Conservation (phyloP, 2,797 vertebrate genomes). For the Mionectes olivaceus region DNA sequence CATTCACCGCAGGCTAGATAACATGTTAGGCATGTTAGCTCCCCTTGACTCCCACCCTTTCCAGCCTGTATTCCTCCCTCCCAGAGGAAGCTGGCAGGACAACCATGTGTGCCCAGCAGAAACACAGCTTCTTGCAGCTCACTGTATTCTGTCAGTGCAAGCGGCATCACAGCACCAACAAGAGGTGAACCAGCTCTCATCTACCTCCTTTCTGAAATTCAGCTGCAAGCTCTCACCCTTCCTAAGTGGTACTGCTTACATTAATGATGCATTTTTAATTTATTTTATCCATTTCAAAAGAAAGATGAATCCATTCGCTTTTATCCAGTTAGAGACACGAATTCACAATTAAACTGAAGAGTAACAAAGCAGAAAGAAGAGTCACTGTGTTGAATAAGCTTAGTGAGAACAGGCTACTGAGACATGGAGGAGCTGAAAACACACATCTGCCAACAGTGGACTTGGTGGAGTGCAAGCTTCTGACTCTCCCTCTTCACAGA, state of each 20-base stretch:
- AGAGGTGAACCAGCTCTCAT: neutral
- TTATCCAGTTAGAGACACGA: neutral
- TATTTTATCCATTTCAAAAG: neutral
- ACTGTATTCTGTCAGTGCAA: neutral
- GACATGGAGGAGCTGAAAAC: neutral
- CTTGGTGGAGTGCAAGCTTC: neutral
- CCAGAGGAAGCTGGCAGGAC: neutral
- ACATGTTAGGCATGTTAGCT: neutral
- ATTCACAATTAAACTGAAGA: neutral
- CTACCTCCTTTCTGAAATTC: neutral
- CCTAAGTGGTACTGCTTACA: neutral
- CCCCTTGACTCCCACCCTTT: neutral
- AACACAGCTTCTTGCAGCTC: neutral
- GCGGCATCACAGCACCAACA: neutral
- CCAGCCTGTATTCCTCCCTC: neutral
- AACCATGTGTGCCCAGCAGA: neutral
- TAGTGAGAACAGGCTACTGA: neutral
- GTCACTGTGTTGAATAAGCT: neutral
- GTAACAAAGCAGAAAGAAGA: neutral
- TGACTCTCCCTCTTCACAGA: neutral
- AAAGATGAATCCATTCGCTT: neutral
- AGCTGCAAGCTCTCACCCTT: slow-evolving; percentile 12
- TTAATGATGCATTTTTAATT: neutral
- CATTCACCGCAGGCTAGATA: neutral
- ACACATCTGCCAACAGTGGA: neutral